These are phyloP conservation scores for Terrapene triunguis DNA, from an alignment of 2,113 vertebrate genomes.

Conservation along the genomic window DNA sequence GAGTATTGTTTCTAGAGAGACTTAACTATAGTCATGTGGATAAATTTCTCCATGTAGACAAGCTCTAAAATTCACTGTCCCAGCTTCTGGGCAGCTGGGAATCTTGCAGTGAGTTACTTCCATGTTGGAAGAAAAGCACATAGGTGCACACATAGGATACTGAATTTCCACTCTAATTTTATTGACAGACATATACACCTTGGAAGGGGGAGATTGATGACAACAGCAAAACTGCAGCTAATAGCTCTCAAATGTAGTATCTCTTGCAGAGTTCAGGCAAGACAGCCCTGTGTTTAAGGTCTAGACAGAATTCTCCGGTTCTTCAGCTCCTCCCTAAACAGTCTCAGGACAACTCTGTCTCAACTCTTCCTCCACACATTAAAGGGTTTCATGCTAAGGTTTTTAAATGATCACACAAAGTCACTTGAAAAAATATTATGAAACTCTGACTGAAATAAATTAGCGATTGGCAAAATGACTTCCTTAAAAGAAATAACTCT, in stretches of 20 bases:
- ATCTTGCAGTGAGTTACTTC: not conserved
- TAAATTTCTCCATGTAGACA: not conserved
- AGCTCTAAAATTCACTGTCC: not conserved
- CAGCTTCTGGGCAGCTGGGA: not conserved
- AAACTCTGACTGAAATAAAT: conserved; percentile 62
- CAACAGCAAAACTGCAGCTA: not conserved
- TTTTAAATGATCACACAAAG: not conserved
- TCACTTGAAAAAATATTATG: conserved; percentile 3
- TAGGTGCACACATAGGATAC: not conserved
- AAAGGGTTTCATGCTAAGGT: not conserved
- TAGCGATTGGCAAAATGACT: conserved; percentile 38
- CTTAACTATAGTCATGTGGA: not conserved
- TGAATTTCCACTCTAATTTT: not conserved
- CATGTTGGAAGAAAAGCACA: not conserved
- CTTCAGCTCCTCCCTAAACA: not conserved
- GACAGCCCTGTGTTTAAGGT: not conserved
- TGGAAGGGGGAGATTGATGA: not conserved
- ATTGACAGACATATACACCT: not conserved
- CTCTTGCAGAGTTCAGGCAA: not conserved
- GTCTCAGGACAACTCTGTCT: not conserved
- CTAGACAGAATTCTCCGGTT: not conserved
- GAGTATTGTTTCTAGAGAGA: not conserved
- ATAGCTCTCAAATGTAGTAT: not conserved
- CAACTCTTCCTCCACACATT: not conserved
- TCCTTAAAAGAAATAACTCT: conserved; percentile 64